These are phyloP conservation scores for Biston betularia DNA, from an alignment of 2,888 invertebrate species.

Conservation along the genomic window DNA sequence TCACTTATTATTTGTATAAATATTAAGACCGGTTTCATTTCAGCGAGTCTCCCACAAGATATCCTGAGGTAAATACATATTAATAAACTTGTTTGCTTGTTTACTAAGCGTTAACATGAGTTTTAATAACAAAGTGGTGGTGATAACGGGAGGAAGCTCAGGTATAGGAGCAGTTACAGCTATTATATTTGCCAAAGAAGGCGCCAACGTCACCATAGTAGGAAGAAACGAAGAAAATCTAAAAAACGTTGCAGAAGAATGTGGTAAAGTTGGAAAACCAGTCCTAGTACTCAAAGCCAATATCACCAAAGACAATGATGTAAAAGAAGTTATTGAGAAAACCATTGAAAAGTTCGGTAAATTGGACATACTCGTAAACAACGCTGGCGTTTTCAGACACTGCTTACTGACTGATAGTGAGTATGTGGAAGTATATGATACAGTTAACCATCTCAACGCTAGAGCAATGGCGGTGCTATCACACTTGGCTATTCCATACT, in stretches of 20 bases:
- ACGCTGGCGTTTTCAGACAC: slow-evolving; percentile 52
- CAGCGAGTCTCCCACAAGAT: neutral
- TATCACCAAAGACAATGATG: slow-evolving; percentile 53
- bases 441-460: slow-evolving; percentile 55
- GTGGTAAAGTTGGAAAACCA: slow-evolving; percentile 44
- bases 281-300: slow-evolving; percentile 55
- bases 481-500: slow-evolving; percentile 52
- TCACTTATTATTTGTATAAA: neutral
- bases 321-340: slow-evolving; percentile 41
- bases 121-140: slow-evolving; percentile 53
- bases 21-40: neutral
- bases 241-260: slow-evolving; percentile 43
- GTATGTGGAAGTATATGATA: slow-evolving; percentile 51
- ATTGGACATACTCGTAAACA: slow-evolving; percentile 62
- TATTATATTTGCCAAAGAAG: slow-evolving; percentile 51
- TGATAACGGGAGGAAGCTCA: slow-evolving; percentile 57
- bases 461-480: slow-evolving; percentile 53
- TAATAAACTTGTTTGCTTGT: too few species aligned
- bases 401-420: neutral
- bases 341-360: slow-evolving; percentile 55
- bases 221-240: slow-evolving; percentile 55
- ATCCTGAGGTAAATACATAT: neutral
- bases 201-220: slow-evolving; percentile 54
- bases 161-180: slow-evolving; percentile 59
- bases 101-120: slow-evolving; percentile 28